A percentile compares a stretch with the other conserved stretches of the same genome.
Conservation (phyloP, 2,888 invertebrate genomes). For the Parthenolecanium corni region DNA sequence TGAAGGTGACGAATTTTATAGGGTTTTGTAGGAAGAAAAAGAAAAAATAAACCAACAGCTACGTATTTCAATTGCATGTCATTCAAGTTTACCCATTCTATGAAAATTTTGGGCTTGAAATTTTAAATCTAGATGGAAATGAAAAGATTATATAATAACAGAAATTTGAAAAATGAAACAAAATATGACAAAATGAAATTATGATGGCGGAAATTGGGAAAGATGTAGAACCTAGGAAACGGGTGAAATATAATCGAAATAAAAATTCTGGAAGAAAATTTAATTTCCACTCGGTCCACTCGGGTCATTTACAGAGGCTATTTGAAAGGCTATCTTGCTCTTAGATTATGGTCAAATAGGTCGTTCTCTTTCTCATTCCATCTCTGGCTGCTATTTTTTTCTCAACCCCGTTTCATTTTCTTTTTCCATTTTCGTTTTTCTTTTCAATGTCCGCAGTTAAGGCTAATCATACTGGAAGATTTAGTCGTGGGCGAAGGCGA, state of each 20-base stretch:
- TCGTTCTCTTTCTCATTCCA: slow-evolving; percentile 2
- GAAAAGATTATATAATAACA: too few relatives aligned
- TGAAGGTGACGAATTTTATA: too few relatives aligned
- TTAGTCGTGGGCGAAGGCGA: slow-evolving; percentile 11
- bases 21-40: too few relatives aligned
- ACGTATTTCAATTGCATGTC: too few relatives aligned
- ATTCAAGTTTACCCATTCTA: too few relatives aligned
- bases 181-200: too few relatives aligned
- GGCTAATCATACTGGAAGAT: slow-evolving; percentile 29
- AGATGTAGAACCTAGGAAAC: neutral
- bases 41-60: too few relatives aligned
- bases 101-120: too few relatives aligned
- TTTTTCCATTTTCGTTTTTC: slow-evolving; percentile 1
- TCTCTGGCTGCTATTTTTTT: slow-evolving; percentile 5
- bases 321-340: slow-evolving; percentile 22
- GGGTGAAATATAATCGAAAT: slow-evolving; percentile 11
- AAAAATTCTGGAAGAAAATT: slow-evolving; percentile 16
- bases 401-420: neutral
- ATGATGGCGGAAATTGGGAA: too few relatives aligned
- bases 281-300: slow-evolving; percentile 17
- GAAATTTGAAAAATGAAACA: too few relatives aligned
- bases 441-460: slow-evolving; percentile 20
- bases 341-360: slow-evolving; percentile 15
- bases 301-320: slow-evolving; percentile 9
- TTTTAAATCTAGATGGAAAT: too few relatives aligned